These are phyloP conservation scores for Andrena camellia DNA, from an alignment of 2,888 invertebrate genomes.

Conservation along the genomic window DNA sequence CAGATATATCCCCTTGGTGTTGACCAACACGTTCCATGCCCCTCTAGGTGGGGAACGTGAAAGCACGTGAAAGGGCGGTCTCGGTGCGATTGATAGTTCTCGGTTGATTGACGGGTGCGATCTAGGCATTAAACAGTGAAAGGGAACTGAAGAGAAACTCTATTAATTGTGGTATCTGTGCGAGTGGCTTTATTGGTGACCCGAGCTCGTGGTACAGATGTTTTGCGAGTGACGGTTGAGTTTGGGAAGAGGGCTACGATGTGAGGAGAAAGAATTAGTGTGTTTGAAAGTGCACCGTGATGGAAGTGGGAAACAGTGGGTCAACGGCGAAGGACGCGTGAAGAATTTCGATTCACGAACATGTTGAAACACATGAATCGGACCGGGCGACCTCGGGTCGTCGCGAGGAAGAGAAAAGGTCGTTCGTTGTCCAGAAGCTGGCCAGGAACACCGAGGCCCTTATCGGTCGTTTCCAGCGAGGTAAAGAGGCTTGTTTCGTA, in stretches of 20 bases:
- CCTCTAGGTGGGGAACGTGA: not conserved
- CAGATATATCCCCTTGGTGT: not conserved
- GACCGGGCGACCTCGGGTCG: constrained; percentile 76
- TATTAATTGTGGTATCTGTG: too few relatives aligned
- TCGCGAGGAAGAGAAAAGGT: constrained; percentile 79
- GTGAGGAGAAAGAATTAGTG: not conserved
- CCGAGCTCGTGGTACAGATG: too few relatives aligned
- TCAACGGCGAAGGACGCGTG: constrained; percentile 10
- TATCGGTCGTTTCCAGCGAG: constrained; percentile 81
- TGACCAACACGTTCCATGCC: too few relatives aligned
- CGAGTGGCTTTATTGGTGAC: too few relatives aligned
- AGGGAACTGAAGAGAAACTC: not conserved
- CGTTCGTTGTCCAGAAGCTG: constrained; percentile 83
- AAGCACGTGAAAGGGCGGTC: constrained; percentile 5
- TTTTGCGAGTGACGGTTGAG: not conserved
- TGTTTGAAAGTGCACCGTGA: not conserved
- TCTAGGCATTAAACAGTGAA: not conserved
- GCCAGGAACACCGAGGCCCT: constrained; percentile 81
- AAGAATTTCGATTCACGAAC: constrained; percentile 37
- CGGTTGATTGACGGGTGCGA: not conserved
- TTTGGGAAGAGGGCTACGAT: not conserved
- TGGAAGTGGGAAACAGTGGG: constrained; percentile 30
- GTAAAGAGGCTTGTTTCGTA: constrained; percentile 70
- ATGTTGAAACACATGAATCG: constrained; percentile 82
- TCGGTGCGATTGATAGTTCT: not conserved